Conservation (phyloP, 2,113 vertebrate genomes). For the Daphoenositta chrysoptera region DNA sequence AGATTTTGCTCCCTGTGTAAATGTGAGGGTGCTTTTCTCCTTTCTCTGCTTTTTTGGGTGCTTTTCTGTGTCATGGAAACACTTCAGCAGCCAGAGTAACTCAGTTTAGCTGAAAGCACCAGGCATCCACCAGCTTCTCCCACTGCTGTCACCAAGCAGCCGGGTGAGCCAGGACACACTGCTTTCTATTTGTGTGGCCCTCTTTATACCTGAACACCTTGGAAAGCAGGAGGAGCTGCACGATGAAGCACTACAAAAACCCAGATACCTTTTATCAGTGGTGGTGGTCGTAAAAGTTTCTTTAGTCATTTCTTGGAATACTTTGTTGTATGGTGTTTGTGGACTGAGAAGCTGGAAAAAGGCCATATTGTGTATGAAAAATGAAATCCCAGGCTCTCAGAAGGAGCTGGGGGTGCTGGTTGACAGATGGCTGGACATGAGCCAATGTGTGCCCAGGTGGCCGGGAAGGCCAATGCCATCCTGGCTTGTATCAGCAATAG, state of each 20-base stretch:
- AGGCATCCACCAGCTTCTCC: not conserved
- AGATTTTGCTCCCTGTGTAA: not conserved
- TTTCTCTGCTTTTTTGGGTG: not conserved
- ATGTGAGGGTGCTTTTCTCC: not conserved
- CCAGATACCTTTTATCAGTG: not conserved
- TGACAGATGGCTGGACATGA: not conserved
- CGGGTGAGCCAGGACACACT: not conserved
- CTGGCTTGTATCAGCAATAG: not conserved
- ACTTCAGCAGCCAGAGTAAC: not conserved
- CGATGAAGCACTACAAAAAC: not conserved
- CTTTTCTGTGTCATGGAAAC: not conserved
- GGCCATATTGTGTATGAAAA: fast-evolving
- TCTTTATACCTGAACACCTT: not conserved
- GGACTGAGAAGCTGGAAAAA: not conserved
- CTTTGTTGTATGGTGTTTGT: not conserved
- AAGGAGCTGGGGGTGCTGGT: not conserved
- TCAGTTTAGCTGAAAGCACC: fast-evolving
- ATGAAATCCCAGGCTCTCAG: not conserved
- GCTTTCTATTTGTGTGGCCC: not conserved
- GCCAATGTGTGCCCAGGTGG: not conserved
- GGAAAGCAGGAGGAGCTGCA: not conserved
- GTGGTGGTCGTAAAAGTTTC: not conserved
- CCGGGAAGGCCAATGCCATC: not conserved
- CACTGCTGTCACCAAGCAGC: not conserved
- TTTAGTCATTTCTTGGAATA: not conserved